phyloP scores from a whole-genome alignment of 2,113 vertebrate genomes.

The Mellivora capensis region DNA sequence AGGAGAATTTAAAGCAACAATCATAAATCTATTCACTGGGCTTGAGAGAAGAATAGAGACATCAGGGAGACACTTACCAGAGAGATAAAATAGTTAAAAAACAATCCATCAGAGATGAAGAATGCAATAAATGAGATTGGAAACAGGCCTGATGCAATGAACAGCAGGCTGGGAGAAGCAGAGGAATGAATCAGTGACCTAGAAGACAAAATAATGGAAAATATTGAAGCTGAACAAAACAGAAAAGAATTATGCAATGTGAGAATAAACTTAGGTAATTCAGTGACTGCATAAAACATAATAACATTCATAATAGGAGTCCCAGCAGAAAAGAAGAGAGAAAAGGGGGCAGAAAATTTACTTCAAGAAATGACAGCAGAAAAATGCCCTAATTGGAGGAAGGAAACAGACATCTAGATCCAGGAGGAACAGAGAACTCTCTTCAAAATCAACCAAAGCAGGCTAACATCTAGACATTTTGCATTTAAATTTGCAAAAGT shows the following conservation, averaged over 20 bases:
- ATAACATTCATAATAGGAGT: not conserved
- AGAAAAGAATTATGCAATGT: not conserved
- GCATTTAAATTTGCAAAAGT: not conserved
- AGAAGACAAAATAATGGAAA: not conserved
- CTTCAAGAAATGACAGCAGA: not conserved
- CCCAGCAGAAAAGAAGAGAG: not conserved
- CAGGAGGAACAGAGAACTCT: not conserved
- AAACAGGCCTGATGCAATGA: not conserved
- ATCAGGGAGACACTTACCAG: not conserved
- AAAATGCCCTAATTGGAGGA: not conserved
- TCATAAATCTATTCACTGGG: not conserved
- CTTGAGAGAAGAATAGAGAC: not conserved
- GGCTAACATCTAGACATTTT: not conserved
- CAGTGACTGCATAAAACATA: not conserved
- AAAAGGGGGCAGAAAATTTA: not conserved
- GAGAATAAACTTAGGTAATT: not conserved
- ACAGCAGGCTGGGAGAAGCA: not conserved
- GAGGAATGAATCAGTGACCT: not conserved
- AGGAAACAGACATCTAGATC: not conserved
- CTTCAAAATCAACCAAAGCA: not conserved
- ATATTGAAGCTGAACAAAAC: not conserved
- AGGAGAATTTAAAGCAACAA: not conserved
- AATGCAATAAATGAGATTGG: not conserved
- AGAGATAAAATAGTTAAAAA: not conserved
- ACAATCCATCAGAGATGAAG: not conserved